These are phyloP conservation scores for Solenodon paradoxus DNA, from an alignment of 2,113 vertebrate genomes.

Conservation along the genomic window DNA sequence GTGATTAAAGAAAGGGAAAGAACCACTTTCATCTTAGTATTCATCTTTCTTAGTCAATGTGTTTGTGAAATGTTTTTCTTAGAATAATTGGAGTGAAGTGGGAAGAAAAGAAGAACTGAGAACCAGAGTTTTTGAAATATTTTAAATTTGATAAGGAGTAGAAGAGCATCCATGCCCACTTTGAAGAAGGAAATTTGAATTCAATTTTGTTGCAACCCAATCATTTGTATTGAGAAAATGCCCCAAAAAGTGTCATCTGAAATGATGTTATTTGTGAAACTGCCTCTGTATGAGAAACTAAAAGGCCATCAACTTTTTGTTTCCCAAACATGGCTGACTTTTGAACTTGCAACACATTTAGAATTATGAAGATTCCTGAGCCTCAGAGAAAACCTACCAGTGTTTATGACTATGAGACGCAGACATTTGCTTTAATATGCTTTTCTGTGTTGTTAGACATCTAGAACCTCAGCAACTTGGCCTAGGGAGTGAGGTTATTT, in stretches of 20 bases:
- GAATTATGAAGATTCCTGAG: background rate
- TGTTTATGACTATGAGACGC: background rate
- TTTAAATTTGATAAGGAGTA: background rate
- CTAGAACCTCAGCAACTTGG: background rate
- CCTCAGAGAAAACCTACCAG: background rate
- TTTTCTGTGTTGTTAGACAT: background rate
- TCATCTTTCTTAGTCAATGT: background rate
- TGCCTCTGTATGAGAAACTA: background rate
- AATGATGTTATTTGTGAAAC: background rate
- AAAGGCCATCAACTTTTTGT: background rate
- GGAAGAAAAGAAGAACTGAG: background rate
- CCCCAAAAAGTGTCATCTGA: background rate
- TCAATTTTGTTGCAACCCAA: background rate
- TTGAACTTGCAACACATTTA: background rate
- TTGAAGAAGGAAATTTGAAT: background rate
- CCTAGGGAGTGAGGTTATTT: background rate
- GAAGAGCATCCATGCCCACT: background rate
- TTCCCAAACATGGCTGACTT: background rate
- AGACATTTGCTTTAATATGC: background rate
- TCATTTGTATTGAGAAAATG: constrained; percentile 24
- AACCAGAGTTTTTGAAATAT: background rate
- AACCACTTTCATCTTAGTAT: background rate
- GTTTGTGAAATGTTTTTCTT: background rate
- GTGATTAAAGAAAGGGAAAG: background rate
- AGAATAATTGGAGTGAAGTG: background rate